phyloP scores from a whole-genome alignment of 2,888 invertebrate species.

The Barypeithes pellucidus region DNA sequence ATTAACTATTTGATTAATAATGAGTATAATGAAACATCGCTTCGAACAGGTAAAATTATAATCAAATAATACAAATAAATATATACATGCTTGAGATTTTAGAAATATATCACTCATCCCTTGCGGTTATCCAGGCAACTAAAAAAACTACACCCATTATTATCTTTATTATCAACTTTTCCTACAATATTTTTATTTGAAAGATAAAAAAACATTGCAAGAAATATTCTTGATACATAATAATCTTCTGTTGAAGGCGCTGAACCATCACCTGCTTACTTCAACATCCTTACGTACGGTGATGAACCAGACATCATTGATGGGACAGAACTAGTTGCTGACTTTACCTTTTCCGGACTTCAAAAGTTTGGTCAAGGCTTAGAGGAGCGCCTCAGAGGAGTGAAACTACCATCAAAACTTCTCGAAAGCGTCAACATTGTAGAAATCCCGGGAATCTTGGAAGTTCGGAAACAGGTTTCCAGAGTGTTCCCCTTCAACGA shows the following conservation, averaged over 20 bases:
- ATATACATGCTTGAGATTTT: neutral
- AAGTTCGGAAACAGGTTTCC: conserved; percentile 94
- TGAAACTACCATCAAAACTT: conserved; percentile 86
- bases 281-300: conserved; percentile 93
- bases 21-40: conserved; percentile 86
- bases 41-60: conserved; percentile 83
- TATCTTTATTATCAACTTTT: no score
- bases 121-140: no score
- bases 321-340: conserved; percentile 95
- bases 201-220: no score
- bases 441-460: conserved; percentile 96
- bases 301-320: conserved; percentile 89
- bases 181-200: no score
- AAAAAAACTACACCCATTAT: no score
- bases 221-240: no score
- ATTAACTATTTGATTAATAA: conserved; percentile 93
- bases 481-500: conserved; percentile 96
- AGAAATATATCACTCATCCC: no score
- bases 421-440: conserved; percentile 96
- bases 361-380: conserved; percentile 97
- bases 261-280: conserved; percentile 94
- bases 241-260: conserved; percentile 77
- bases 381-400: conserved; percentile 88
- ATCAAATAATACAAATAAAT: neutral
- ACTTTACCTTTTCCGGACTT: conserved; percentile 93